Evolutionary conservation across 2,888 invertebrate species (phyloP).

Genomic region (Mythimna albipuncta): DNA sequence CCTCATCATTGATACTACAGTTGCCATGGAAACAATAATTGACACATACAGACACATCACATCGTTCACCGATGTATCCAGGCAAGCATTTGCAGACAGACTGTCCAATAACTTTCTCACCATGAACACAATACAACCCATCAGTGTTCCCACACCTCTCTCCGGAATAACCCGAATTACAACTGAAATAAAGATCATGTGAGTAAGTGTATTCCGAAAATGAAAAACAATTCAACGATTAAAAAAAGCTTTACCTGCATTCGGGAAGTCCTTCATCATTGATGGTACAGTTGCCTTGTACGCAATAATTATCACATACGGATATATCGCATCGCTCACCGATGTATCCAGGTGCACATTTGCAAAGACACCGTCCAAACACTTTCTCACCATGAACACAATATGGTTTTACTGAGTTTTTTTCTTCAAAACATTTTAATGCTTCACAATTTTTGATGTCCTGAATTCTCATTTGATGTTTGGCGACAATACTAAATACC

Average conservation of each 20-base stretch:
- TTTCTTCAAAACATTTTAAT: background rate
- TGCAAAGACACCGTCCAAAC: background rate
- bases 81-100: background rate
- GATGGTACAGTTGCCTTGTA: conserved; percentile 91
- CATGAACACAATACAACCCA: background rate
- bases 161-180: background rate
- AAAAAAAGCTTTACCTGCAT: conserved; percentile 77
- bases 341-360: background rate
- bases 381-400: background rate
- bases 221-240: background rate
- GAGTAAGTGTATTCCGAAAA: background rate
- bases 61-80: background rate
- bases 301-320: conserved; percentile 80
- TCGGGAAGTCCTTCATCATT: conserved; percentile 75
- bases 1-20: background rate
- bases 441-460: background rate
- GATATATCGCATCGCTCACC: conserved; percentile 90
- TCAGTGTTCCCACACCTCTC: background rate
- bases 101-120: background rate
- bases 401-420: background rate
- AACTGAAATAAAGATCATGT: background rate
- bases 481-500: background rate
- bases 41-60: background rate
- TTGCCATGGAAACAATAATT: background rate
- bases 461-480: background rate